Evolutionary conservation across 2,888 invertebrate species (phyloP), one percentile per base, ranked within the genome.

Genomic region (Amorpha juglandis): DNA sequence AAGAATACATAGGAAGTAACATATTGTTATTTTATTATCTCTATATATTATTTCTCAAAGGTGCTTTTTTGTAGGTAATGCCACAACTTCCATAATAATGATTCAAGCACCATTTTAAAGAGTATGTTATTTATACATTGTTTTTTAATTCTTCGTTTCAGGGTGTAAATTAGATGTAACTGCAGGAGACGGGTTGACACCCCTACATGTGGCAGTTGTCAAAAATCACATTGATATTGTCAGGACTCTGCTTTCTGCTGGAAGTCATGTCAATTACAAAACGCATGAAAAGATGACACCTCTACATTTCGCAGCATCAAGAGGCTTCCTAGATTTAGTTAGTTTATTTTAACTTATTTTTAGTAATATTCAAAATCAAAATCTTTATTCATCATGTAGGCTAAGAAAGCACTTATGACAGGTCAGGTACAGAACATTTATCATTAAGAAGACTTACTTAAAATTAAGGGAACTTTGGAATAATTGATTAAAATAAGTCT

Each of bases 121-220:
- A n/a, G n/a, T n/a, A 19, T 9, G 42, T 6, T 42, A 42, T 47
- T 14, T 9, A 6, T 48, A 0, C 1, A 16, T 48, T 16, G 19
- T 8, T 9, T 19, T 38, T 58, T 38, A 11, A 12, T 6, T 19
- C 63, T 69, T 71, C 66, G 21, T 88, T 89, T 69, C 76, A 94
- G 95, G 95, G 51, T 94, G 95, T 78, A 94, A 94, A 83, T 89
- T 96, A 38, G 95, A 97, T 86, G 91, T 95, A 47, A 94, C 94
- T 42, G 95, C 96, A 72, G 93, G 94, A 7, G 95, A 95, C 77
- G 95, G 96, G 19, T 91, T 95, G 64, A 96, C 95, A 21, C 95
- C 96, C 0, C 87, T 97, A 58, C 96, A 96, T 83, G 91, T 96
- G 71, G 96, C 96, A 45, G 94, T 95, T 0, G 88, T 92, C 50